phyloP scores from a whole-genome alignment of 2,113 vertebrate species.

The Brienomyrus longianalis region DNA sequence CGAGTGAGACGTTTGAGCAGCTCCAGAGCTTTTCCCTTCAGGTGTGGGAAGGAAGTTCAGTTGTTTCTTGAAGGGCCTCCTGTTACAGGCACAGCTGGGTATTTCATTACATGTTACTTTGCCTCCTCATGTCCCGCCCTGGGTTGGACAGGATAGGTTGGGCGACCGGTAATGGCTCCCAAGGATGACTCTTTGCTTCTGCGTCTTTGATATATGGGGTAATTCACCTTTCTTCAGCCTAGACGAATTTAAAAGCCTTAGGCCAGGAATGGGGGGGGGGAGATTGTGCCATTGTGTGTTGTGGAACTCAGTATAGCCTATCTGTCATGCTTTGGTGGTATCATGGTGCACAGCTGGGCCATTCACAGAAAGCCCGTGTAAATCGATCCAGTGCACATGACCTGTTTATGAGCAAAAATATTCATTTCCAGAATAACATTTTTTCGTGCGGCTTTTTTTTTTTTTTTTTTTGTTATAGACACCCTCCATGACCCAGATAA shows the following conservation, averaged over 20 bases:
- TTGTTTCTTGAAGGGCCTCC: neutral
- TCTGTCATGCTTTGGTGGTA: conserved; percentile 17
- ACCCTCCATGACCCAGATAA: neutral
- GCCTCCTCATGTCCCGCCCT: neutral
- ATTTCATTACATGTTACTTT: neutral
- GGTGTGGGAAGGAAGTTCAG: neutral
- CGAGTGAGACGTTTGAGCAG: neutral
- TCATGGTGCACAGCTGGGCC: conserved; percentile 3
- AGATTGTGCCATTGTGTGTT: neutral
- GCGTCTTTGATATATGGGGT: conserved; percentile 9
- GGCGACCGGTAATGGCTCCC: neutral
- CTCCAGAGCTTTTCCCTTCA: neutral
- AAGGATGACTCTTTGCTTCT: neutral
- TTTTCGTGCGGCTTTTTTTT: neutral
- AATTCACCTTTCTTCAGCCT: neutral
- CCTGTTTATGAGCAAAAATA: conserved; percentile 13
- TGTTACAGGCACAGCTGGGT: neutral
- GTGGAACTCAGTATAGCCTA: neutral
- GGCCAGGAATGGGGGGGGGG: neutral
- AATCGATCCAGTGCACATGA: neutral
- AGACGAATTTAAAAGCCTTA: conserved; percentile 6
- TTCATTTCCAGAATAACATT: neutral
- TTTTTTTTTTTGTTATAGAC: neutral
- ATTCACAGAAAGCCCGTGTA: conserved; percentile 15
- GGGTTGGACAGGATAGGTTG: neutral